phyloP scores from a whole-genome alignment of 2,113 vertebrate species.

The Sylvietta virens region DNA sequence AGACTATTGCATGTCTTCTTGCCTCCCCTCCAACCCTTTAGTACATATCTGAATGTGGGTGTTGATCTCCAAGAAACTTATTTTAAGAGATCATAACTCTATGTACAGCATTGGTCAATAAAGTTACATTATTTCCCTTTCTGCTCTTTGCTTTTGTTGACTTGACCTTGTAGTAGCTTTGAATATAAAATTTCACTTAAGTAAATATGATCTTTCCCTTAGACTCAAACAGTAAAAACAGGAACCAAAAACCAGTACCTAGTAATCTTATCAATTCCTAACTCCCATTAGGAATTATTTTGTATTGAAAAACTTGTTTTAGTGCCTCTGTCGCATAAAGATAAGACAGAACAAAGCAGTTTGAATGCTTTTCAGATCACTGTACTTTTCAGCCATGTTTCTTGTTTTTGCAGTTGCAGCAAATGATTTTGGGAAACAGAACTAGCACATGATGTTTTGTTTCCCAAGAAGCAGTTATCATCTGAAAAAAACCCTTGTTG shows the following conservation, averaged over 20 bases:
- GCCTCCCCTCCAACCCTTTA: fast-evolving
- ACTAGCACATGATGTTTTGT: neutral
- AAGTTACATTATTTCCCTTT: neutral
- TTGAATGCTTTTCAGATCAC: neutral
- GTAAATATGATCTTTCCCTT: neutral
- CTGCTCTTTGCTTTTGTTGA: neutral
- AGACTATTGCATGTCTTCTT: neutral
- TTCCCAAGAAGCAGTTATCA: neutral
- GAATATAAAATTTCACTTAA: neutral
- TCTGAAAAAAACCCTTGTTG: neutral
- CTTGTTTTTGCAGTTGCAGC: neutral
- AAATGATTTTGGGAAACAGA: neutral
- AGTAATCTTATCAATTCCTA: neutral
- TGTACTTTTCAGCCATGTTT: neutral
- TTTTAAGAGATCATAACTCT: neutral
- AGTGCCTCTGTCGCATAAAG: neutral
- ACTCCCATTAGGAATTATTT: neutral
- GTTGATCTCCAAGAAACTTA: neutral
- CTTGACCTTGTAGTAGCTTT: neutral
- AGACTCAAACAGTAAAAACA: neutral
- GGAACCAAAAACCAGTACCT: neutral
- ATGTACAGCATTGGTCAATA: neutral
- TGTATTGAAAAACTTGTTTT: neutral
- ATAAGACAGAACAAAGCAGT: neutral
- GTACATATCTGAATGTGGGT: neutral